Base-by-base conservation (phyloP, 2,797 vertebrate species). In the Enteromius argenteus region DNA sequence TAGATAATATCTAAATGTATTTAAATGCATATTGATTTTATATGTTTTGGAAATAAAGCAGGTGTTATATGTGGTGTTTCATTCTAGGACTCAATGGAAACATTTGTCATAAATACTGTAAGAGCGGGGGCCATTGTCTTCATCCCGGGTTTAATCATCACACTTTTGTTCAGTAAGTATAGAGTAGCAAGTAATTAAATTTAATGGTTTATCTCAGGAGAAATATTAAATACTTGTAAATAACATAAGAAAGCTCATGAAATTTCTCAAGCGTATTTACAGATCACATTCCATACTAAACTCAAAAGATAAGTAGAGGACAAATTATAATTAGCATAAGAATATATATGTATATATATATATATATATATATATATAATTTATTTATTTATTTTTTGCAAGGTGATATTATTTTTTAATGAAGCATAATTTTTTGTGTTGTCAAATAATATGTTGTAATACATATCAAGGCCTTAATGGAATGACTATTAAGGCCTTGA, bases 61-160 rank as follows among this genome's bases (percentile, higher is more conserved):
- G 19, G 35, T 71, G 4, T 42, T 39, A 8, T 42, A 37, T 58
- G 8, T 76, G 90, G 81, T 68, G 42, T 1, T 9, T 79, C 0
- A 58, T 79, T 15, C 60, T 42, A 85, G 56, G 30, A 73, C 30
- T 42, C 17, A 62, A 80, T 90, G 69, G 77, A 85, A 60, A 68
- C 0, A 53, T 93, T 90, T 84, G 49, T 92, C 15, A 87, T 89
- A 87, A 90, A 90, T 84, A 89, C 90, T 3, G 3, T 94, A 83
- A 88, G 91, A 84, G 37, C 80, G 1, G 89, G 90, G 77, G 89
- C 91, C 64, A 87, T 93, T 85, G n/a, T 91, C 75, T 93, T 93
- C 86, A 89, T 92, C 21, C 91, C 92, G 7, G 89, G 88, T 1
- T 81, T 94, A 80, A 84, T 94, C 79, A 77, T 93, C 56, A 76